These are phyloP conservation scores for Pomatostomus ruficeps DNA, from an alignment of 2,113 vertebrate species.

Conservation along the genomic window DNA sequence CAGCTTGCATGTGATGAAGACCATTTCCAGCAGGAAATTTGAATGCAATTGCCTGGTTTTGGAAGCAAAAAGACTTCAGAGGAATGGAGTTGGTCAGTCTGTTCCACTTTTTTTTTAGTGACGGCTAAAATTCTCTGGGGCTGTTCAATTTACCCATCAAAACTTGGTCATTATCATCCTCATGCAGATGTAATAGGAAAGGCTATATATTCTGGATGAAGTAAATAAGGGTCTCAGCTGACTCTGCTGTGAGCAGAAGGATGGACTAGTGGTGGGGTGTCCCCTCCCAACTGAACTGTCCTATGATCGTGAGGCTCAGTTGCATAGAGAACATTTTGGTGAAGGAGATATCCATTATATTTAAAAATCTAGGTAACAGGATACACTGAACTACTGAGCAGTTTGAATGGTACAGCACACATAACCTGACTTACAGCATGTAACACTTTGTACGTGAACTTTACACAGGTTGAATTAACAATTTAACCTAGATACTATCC, in stretches of 20 bases:
- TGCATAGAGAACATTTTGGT: accelerated
- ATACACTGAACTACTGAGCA: neutral
- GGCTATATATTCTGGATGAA: neutral
- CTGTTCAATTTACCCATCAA: neutral
- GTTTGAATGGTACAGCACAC: neutral
- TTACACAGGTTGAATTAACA: neutral
- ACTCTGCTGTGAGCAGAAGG: neutral
- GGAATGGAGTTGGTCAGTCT: neutral
- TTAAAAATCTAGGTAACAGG: neutral
- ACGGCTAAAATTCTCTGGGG: neutral
- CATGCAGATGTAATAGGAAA: neutral
- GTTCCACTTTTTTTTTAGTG: neutral
- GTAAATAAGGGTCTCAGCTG: neutral
- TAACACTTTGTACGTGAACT: neutral
- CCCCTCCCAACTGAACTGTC: neutral
- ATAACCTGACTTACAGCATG: neutral
- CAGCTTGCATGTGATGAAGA: neutral
- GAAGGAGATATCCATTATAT: neutral
- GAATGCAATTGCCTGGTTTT: neutral
- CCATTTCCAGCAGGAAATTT: neutral
- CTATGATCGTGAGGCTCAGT: neutral
- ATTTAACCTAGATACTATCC: neutral
- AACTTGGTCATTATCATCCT: neutral
- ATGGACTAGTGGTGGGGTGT: neutral
- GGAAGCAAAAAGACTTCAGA: neutral